Base-by-base conservation (phyloP, 2,797 vertebrate genomes). In the Enteromius thamalakanensis region DNA sequence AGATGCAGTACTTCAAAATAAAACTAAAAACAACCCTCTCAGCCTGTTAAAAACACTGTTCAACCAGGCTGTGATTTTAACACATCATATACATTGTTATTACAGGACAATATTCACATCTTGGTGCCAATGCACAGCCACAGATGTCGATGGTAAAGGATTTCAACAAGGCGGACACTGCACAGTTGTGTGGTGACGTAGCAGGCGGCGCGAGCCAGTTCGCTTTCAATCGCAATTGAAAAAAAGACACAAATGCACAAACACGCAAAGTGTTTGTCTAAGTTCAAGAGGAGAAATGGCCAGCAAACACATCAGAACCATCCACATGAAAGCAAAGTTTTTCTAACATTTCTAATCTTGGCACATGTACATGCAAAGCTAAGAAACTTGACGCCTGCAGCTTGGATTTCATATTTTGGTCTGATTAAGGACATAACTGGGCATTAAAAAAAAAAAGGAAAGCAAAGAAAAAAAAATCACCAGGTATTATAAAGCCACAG, bases 351-450 rank as follows among this genome's bases (percentile, higher is more conserved):
- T 83, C 88, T 90, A 89, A 70, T 85, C 85, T 96, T 97, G 96
- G 97, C 97, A 99, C 96, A 95, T 94, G 93, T 42, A 95, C 97
- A 99, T 99, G 97, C 97, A 98, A 97, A 97, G 96, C 96, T 90
- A 93, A 91, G 86, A 91, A 91, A 89, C 53, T 72, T 81, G 89
- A 94, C 85, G 91, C 92, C 90, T 92, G 82, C 86, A 93, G 91
- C 84, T 89, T 55, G 58, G 76, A 91, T 92, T 62, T 90, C 93
- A 92, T 95, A 96, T 95, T 93, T 93, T 53, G 92, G 95, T 91
- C 90, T 93, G 91, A 91, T 83, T 91, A 93, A 94, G 94, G 91
- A 92, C 91, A 92, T 92, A 89, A 67, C 72, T 64, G 81, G 87
- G 76, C 65, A 26, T 71, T 75, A n/a, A 10, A 55, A 80, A 29